Conservation (phyloP, 2,797 vertebrate genomes). For the Lindbergichthys nudifrons region DNA sequence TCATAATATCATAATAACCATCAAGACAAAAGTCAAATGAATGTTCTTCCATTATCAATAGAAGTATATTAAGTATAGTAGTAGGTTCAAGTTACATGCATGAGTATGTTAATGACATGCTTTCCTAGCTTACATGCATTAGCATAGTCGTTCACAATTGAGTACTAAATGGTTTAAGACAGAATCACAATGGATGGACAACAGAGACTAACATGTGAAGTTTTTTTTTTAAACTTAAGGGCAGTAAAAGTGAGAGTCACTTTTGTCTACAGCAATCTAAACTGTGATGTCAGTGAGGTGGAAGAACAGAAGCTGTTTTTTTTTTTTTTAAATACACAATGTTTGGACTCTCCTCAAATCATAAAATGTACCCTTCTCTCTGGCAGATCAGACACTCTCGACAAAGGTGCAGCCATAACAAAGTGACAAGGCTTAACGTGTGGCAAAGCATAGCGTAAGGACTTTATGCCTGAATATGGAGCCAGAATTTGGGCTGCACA, state of each 20-base stretch:
- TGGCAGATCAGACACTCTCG: slow-evolving; percentile 9
- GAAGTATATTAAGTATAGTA: not conserved
- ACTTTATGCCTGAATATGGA: slow-evolving; percentile 12
- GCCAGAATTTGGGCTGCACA: slow-evolving; percentile 9
- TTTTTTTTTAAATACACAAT: slow-evolving; percentile 4
- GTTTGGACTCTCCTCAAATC: not conserved
- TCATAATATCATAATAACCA: slow-evolving; percentile 8
- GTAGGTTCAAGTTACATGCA: slow-evolving; percentile 23
- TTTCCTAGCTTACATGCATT: slow-evolving; percentile 18
- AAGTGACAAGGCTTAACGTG: slow-evolving; percentile 8
- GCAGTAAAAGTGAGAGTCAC: not conserved
- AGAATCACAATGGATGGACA: slow-evolving; percentile 26
- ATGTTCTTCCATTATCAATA: slow-evolving; percentile 7
- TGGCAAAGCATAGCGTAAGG: slow-evolving; percentile 2
- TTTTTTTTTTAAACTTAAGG: not conserved
- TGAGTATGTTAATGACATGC: slow-evolving; percentile 25
- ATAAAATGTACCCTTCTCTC: slow-evolving; percentile 6
- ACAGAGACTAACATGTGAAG: not conserved
- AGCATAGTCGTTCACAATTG: not conserved
- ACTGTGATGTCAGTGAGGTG: slow-evolving; percentile 21
- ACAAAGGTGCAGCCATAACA: slow-evolving; percentile 11
- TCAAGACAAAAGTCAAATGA: slow-evolving; percentile 13
- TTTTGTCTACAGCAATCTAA: slow-evolving; percentile 11
- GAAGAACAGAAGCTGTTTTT: not conserved
- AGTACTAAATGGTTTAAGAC: not conserved